These are phyloP conservation scores for Nibea coibor DNA, from an alignment of 2,113 vertebrate genomes.

Conservation along the genomic window DNA sequence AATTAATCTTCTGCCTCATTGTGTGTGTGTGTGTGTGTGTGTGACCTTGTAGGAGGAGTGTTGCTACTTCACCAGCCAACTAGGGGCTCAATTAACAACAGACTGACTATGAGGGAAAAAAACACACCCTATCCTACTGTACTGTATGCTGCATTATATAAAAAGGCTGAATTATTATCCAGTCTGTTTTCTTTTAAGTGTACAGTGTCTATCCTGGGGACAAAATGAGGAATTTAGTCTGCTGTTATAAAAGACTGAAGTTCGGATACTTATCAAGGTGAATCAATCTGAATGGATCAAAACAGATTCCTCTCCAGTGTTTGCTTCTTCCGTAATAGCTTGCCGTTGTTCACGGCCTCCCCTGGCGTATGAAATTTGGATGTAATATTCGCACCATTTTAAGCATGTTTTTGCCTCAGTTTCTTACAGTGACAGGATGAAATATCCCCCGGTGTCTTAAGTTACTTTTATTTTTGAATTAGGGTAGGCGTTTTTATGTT, in stretches of 20 bases:
- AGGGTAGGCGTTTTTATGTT: conserved; percentile 53
- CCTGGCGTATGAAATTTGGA: conserved; percentile 17
- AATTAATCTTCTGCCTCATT: neutral
- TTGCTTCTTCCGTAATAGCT: conserved; percentile 10
- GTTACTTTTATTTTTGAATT: conserved; percentile 59
- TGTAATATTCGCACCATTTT: conserved; percentile 32
- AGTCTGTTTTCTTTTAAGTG: neutral
- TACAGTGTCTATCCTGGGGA: neutral
- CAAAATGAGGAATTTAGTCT: neutral
- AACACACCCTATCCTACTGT: neutral
- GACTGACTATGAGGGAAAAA: neutral
- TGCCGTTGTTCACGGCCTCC: conserved; percentile 11
- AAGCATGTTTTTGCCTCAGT: conserved; percentile 5
- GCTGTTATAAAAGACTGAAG: neutral
- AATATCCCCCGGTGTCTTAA: conserved; percentile 34
- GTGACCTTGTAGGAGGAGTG: neutral
- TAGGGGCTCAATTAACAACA: neutral
- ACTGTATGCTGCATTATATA: too few relatives aligned
- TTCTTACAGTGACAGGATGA: conserved; percentile 26
- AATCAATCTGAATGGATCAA: conserved; percentile 5
- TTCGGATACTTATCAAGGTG: conserved; percentile 14
- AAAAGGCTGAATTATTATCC: neutral
- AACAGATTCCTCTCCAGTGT: conserved; percentile 13
- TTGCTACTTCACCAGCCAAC: neutral
- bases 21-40: neutral